A percentile compares a stretch with the other conserved stretches of the same genome.
Evolutionary conservation across 92 coral and sea anemone species (phyloP).

Genomic region (Porites divaricata): DNA sequence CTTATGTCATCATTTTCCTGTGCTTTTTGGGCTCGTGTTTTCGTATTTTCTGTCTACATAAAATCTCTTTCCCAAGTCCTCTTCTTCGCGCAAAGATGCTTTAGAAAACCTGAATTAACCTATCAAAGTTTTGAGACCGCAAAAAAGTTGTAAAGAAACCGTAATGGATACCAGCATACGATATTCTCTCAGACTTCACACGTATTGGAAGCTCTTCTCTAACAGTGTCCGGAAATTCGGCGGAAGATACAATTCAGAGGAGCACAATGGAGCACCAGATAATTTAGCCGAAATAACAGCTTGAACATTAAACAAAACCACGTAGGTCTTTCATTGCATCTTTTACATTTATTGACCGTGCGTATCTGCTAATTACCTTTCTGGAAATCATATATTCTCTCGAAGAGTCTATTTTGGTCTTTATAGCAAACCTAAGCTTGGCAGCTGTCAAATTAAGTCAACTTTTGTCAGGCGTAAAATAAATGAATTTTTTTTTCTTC

Average conservation of each 20-base stretch:
- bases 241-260: constrained; percentile 13
- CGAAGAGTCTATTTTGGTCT: constrained; percentile 76
- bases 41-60: too few species aligned
- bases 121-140: background rate
- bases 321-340: background rate
- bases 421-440: constrained; percentile 42
- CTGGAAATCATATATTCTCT: constrained; percentile 14
- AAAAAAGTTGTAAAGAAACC: background rate
- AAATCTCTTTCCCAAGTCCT: background rate
- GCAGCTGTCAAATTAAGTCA: constrained; percentile 73
- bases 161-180: background rate
- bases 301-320: constrained; percentile 15
- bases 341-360: constrained; percentile 6
- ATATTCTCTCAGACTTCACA: background rate
- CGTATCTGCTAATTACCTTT: constrained; percentile 27
- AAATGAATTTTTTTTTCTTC: constrained; percentile 70
- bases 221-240: constrained; percentile 32
- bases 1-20: too few species aligned
- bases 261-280: background rate
- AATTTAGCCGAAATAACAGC: constrained; percentile 17
- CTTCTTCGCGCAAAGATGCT: background rate
- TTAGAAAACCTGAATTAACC: too few species aligned
- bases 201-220: background rate
- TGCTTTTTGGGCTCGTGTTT: too few species aligned
- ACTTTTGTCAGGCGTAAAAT: constrained; percentile 60